These are phyloP conservation scores for Eudasyphora cyanicolor DNA, from an alignment of 2,888 invertebrate genomes.

Conservation along the genomic window DNA sequence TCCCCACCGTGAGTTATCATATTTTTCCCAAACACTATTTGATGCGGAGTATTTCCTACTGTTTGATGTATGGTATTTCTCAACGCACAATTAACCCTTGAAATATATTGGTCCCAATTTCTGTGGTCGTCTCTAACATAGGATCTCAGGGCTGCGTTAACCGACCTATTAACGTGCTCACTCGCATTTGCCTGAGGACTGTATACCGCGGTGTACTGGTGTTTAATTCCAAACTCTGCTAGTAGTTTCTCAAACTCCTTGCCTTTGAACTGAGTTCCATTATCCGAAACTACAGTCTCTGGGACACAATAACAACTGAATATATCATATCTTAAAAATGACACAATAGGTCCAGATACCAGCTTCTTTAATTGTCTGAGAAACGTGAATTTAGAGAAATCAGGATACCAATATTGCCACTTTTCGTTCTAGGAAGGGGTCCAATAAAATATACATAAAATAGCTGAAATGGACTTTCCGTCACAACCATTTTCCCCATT, in stretches of 20 bases:
- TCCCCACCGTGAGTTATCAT: slow-evolving; percentile 31
- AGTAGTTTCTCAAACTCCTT: slow-evolving; percentile 44
- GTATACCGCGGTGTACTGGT: slow-evolving; percentile 46
- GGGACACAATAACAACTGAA: slow-evolving; percentile 49
- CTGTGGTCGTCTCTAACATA: no score
- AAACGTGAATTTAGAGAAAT: slow-evolving; percentile 42
- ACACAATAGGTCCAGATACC: slow-evolving; percentile 28
- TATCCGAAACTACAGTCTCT: slow-evolving; percentile 42
- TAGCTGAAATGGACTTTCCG: slow-evolving; percentile 29
- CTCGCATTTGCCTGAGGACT: slow-evolving; percentile 53
- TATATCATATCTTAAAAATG: slow-evolving; percentile 41
- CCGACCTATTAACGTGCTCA: slow-evolving; percentile 36
- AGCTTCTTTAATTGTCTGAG: slow-evolving; percentile 50
- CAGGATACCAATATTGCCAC: slow-evolving; percentile 40
- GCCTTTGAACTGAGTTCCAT: slow-evolving; percentile 48
- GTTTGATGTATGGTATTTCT: slow-evolving; percentile 38
- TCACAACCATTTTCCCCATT: slow-evolving; percentile 23
- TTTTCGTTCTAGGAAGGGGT: slow-evolving; percentile 44
- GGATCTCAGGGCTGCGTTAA: slow-evolving; percentile 24
- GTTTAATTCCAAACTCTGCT: slow-evolving; percentile 33
- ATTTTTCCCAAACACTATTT: slow-evolving; percentile 35
- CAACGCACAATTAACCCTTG: slow-evolving; percentile 35
- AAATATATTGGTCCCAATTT: slow-evolving; percentile 30
- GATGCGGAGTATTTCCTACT: slow-evolving; percentile 37
- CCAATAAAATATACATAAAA: slow-evolving; percentile 46